phyloP scores from a whole-genome alignment of 2,888 invertebrate species.

The Daptonema setosum region DNA sequence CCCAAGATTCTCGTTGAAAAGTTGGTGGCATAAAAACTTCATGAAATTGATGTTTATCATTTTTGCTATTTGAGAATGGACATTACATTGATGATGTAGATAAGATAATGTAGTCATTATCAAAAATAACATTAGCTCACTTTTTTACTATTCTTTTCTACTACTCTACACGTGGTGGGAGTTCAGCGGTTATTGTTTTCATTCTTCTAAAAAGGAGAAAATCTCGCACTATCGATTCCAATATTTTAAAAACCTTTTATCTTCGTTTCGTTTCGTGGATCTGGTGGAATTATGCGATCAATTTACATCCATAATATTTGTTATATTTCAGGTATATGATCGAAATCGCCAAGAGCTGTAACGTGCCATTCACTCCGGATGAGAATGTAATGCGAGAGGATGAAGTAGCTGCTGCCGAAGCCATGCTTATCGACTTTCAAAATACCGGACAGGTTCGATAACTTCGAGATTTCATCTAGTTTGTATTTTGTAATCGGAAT shows the following conservation, averaged over 20 bases:
- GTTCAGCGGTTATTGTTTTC: too few relatives aligned
- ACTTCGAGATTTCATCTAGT: neutral
- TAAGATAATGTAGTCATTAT: too few relatives aligned
- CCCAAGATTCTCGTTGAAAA: constrained; percentile 81
- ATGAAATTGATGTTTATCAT: too few relatives aligned
- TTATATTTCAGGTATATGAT: constrained; percentile 50
- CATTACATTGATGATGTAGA: neutral
- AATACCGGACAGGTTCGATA: constrained; percentile 11
- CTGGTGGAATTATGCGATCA: too few relatives aligned
- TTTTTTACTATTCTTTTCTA: too few relatives aligned
- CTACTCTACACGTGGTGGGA: too few relatives aligned
- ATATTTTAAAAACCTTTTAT: too few relatives aligned
- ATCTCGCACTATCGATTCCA: too few relatives aligned
- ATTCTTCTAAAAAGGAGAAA: too few relatives aligned
- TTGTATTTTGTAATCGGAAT: neutral
- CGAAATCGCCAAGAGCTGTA: constrained; percentile 85
- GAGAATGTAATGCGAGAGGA: constrained; percentile 40
- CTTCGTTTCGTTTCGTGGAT: too few relatives aligned
- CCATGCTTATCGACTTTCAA: constrained; percentile 26
- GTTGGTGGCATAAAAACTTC: constrained; percentile 26
- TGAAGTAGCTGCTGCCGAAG: constrained; percentile 21
- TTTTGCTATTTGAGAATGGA: neutral
- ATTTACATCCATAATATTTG: too few relatives aligned
- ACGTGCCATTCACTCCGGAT: constrained; percentile 82
- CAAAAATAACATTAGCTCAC: too few relatives aligned